Conservation (phyloP, 2,113 vertebrate species). For the Hippocampus abdominalis region DNA sequence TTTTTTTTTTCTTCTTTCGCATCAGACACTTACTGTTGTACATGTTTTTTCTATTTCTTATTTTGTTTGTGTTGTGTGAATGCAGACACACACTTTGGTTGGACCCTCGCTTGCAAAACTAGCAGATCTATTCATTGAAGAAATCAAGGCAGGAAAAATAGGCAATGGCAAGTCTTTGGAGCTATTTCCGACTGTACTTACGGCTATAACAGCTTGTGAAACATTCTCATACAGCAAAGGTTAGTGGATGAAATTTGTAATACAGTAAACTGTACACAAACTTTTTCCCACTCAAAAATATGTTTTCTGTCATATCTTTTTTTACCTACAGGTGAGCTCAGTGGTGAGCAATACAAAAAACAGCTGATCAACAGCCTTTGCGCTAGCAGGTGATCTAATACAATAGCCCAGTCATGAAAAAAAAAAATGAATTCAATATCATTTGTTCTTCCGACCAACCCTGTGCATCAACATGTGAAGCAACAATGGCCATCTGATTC, state of each 20-base stretch:
- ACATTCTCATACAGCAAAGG: conserved; percentile 84
- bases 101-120: conserved; percentile 77
- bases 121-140: conserved; percentile 80
- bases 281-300: too few species aligned
- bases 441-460: neutral
- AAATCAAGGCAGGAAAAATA: conserved; percentile 79
- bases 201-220: conserved; percentile 80
- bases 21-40: neutral
- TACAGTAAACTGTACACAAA: too few species aligned
- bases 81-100: conserved; percentile 80
- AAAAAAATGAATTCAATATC: too few species aligned
- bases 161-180: conserved; percentile 88
- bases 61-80: conserved; percentile 3
- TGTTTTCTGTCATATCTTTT: neutral
- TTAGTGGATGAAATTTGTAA: conserved; percentile 47
- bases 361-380: conserved; percentile 92
- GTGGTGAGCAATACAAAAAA: conserved; percentile 90
- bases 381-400: conserved; percentile 79
- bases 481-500: neutral
- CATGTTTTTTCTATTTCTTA: neutral
- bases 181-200: conserved; percentile 86
- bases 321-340: conserved; percentile 79
- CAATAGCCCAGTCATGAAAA: neutral
- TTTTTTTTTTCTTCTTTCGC: neutral
- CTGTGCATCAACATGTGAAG: neutral